A percentile compares a stretch with the other conserved stretches of the same genome.
Evolutionary conservation across 2,113 vertebrate species (phyloP).

Genomic region (Thinocorus orbignyianus): DNA sequence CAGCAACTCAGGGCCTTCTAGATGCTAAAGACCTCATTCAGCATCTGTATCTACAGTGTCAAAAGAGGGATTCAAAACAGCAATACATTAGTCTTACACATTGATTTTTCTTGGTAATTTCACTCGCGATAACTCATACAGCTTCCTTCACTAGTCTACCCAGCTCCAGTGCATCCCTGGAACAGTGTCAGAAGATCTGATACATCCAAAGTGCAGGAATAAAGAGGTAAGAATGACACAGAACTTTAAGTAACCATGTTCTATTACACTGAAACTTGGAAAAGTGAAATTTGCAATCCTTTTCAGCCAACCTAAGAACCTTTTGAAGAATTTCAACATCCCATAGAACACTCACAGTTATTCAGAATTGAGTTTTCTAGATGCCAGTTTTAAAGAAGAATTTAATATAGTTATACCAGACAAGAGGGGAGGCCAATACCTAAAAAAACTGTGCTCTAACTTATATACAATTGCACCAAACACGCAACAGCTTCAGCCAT

Average conservation of each 20-base stretch:
- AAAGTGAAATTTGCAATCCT: neutral
- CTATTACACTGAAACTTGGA: neutral
- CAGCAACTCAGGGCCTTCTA: neutral
- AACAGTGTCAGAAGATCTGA: neutral
- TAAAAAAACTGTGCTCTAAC: neutral
- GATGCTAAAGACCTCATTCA: neutral
- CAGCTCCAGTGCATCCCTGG: accelerated
- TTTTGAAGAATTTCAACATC: neutral
- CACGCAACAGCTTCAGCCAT: neutral
- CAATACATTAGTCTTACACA: neutral
- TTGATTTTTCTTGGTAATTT: neutral
- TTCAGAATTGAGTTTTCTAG: neutral
- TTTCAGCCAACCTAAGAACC: neutral
- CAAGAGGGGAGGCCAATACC: neutral
- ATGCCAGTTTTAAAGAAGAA: neutral
- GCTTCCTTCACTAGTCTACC: neutral
- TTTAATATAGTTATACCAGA: neutral
- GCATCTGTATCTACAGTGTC: neutral
- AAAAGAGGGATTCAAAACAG: neutral
- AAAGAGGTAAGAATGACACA: neutral
- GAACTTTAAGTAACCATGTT: neutral
- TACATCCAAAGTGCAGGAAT: neutral
- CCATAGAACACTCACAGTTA: accelerated
- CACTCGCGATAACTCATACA: neutral
- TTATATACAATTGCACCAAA: neutral